Conservation (phyloP, 2,888 invertebrate genomes). For the Buathra laborator region DNA sequence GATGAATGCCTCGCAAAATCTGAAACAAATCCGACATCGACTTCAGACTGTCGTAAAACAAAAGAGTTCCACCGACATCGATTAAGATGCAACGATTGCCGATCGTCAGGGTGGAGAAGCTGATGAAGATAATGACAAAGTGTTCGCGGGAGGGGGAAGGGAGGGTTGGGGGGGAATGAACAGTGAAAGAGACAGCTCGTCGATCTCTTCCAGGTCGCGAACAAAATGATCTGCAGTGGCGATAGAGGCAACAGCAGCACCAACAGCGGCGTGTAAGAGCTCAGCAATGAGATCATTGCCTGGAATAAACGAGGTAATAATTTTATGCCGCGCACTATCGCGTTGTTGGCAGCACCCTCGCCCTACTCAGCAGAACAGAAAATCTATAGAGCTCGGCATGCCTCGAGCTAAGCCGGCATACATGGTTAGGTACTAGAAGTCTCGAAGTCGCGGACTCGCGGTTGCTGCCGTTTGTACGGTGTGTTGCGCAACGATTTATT, state of each 20-base stretch:
- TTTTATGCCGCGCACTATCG: constrained; percentile 78
- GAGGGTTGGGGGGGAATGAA: neutral
- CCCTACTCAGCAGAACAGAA: constrained; percentile 31
- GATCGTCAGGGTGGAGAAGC: neutral
- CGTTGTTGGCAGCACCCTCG: constrained; percentile 79
- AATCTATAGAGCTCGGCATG: constrained; percentile 31
- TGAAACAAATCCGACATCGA: no score
- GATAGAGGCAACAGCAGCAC: constrained; percentile 35
- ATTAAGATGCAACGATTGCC: neutral
- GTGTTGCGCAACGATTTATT: constrained; percentile 84
- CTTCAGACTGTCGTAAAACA: no score
- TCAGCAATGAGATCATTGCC: constrained; percentile 84
- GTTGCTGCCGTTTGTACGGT: constrained; percentile 66
- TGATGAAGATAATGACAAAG: constrained; percentile 6
- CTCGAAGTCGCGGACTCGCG: constrained; percentile 61
- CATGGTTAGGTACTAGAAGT: constrained; percentile 23
- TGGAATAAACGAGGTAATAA: constrained; percentile 84
- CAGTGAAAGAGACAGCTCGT: constrained; percentile 41
- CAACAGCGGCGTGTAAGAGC: constrained; percentile 22
- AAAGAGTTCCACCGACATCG: no score
- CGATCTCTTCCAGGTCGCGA: constrained; percentile 59
- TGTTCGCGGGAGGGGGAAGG: neutral
- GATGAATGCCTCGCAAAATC: no score
- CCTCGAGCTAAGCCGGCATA: constrained; percentile 48
- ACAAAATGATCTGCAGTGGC: constrained; percentile 53